Evolutionary conservation across 2,797 vertebrate species (phyloP).

Genomic region (Cyclura pinguis): DNA sequence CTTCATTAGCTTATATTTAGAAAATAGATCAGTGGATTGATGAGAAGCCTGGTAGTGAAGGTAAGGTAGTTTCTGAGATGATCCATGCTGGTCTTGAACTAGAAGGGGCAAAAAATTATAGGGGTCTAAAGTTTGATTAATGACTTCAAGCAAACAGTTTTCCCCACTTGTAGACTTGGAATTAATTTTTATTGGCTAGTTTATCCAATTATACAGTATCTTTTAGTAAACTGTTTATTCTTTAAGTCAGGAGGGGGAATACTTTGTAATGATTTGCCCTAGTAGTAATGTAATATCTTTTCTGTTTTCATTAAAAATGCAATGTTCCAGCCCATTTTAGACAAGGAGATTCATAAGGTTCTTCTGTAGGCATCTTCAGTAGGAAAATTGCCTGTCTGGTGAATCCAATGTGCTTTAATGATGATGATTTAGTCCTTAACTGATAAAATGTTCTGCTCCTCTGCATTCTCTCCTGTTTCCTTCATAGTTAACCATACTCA

Average conservation of each 20-base stretch:
- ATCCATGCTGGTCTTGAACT: neutral
- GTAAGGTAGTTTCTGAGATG: too few species aligned
- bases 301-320: neutral
- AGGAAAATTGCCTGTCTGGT: neutral
- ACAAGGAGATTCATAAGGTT: neutral
- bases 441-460: too few species aligned
- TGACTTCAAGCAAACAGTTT: neutral
- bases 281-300: neutral
- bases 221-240: neutral
- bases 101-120: neutral
- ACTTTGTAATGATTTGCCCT: neutral
- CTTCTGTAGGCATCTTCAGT: neutral
- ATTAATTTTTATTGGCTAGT: neutral
- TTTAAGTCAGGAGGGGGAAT: neutral
- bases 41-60: too few species aligned
- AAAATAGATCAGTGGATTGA: too few species aligned
- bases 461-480: too few species aligned
- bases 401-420: neutral
- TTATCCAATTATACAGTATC: neutral
- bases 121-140: neutral
- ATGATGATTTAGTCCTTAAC: too few species aligned
- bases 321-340: neutral
- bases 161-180: neutral
- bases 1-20: neutral
- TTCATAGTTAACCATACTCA: too few species aligned